Conservation (phyloP, 2,797 vertebrate species). For the Smutsia temminckii region DNA sequence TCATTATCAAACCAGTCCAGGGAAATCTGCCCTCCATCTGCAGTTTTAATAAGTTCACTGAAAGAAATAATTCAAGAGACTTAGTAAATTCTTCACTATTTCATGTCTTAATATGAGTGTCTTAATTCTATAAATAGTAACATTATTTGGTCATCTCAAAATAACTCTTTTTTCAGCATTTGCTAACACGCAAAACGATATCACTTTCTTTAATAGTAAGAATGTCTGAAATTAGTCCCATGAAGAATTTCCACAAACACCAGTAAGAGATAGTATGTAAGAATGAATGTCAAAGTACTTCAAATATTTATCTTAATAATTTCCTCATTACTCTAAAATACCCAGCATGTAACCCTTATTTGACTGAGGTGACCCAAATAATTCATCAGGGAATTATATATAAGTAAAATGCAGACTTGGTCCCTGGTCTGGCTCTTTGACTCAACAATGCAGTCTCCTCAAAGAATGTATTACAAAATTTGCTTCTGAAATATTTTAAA, state of each 20-base stretch:
- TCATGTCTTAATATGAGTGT: constrained; percentile 3
- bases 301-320: constrained; percentile 51
- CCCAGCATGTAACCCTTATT: constrained; percentile 46
- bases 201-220: constrained; percentile 34
- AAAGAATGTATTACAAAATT: background rate
- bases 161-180: background rate
- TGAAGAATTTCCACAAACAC: background rate
- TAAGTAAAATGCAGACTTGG: constrained; percentile 3
- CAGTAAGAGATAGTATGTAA: constrained; percentile 26
- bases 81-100: too few relatives aligned
- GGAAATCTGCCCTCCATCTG: constrained; percentile 99
- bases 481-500: constrained; percentile 43
- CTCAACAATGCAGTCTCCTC: background rate
- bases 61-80: constrained; percentile 76
- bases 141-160: constrained; percentile 33
- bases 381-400: constrained; percentile 34
- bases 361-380: constrained; percentile 66
- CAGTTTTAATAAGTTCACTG: constrained; percentile 97
- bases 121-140: constrained; percentile 47
- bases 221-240: constrained; percentile 22
- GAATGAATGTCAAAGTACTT: constrained; percentile 38
- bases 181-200: background rate
- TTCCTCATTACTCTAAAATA: constrained; percentile 59
- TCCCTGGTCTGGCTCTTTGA: background rate
- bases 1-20: constrained; percentile 99